Conservation (phyloP, 1,140 invertebrate species). For the Mercenaria mercenaria region DNA sequence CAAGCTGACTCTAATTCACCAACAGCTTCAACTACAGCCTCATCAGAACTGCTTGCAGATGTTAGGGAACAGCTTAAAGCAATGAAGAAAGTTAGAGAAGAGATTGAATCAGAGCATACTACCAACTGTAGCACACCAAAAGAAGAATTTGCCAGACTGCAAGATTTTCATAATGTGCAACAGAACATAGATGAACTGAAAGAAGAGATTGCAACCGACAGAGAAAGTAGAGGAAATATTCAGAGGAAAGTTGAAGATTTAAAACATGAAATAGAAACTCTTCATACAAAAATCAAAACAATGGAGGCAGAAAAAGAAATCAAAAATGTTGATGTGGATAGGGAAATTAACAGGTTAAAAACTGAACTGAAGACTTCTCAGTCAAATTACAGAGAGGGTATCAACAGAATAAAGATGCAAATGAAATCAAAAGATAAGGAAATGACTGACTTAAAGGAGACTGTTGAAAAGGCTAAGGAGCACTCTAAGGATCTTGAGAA, state of each 20-base stretch:
- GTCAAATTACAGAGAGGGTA: slow-evolving; percentile 14
- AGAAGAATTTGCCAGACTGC: slow-evolving; percentile 50
- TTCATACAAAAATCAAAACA: slow-evolving; percentile 25
- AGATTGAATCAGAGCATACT: slow-evolving; percentile 60
- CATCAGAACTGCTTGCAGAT: slow-evolving; percentile 49
- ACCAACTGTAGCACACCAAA: slow-evolving; percentile 45
- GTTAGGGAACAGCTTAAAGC: slow-evolving; percentile 54
- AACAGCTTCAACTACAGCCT: slow-evolving; percentile 14
- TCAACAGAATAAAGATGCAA: slow-evolving; percentile 38
- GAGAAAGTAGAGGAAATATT: slow-evolving; percentile 15
- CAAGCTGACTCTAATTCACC: background rate
- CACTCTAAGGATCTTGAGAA: slow-evolving; percentile 43
- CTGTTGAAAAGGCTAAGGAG: background rate
- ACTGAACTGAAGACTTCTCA: slow-evolving; percentile 45
- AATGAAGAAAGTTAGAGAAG: slow-evolving; percentile 44
- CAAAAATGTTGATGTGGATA: slow-evolving; percentile 38
- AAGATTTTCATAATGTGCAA: slow-evolving; percentile 50
- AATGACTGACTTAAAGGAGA: background rate
- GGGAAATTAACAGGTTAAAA: slow-evolving; percentile 40
- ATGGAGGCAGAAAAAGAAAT: slow-evolving; percentile 42
- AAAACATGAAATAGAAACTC: slow-evolving; percentile 51
- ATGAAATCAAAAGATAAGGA: slow-evolving; percentile 41
- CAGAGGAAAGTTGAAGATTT: slow-evolving; percentile 56
- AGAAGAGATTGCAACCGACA: slow-evolving; percentile 47
- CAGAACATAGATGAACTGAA: slow-evolving; percentile 53